Evolutionary conservation across 2,113 vertebrate species (phyloP).

Genomic region (Pandion haliaetus): DNA sequence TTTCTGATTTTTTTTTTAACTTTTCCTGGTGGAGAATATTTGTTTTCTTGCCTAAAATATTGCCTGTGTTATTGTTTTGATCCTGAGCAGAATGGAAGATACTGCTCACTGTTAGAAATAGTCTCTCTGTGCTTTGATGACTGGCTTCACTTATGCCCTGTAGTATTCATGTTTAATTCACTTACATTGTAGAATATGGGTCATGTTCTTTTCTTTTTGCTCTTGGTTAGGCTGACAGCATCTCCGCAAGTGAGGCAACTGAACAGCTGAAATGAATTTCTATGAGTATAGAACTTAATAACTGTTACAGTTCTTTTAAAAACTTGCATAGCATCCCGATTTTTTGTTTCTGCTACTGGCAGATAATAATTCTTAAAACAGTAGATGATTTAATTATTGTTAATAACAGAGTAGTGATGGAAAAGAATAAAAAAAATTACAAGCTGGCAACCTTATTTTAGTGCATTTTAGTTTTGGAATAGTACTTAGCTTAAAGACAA

Average conservation of each 20-base stretch:
- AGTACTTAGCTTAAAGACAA: neutral
- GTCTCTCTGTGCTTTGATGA: neutral
- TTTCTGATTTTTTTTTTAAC: neutral
- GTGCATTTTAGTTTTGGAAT: neutral
- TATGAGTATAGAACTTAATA: neutral
- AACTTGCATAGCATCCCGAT: neutral
- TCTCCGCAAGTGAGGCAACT: neutral
- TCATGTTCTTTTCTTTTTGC: conserved; percentile 28
- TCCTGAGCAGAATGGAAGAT: neutral
- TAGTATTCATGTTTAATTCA: conserved; percentile 61
- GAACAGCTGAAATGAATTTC: neutral
- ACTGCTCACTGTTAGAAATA: neutral
- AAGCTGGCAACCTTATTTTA: neutral
- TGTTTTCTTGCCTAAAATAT: neutral
- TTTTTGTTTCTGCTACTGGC: neutral
- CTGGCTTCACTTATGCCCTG: conserved; percentile 26
- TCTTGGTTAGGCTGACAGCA: conserved; percentile 4
- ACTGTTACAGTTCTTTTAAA: neutral
- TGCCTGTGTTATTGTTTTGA: neutral
- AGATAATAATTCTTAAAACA: neutral
- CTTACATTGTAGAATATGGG: conserved; percentile 44
- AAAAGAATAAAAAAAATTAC: neutral
- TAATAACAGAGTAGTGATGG: neutral
- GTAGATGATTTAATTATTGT: neutral
- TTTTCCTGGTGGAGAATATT: neutral